A percentile compares a stretch with the other conserved stretches of the same genome.
Evolutionary conservation across 2,113 vertebrate genomes (phyloP).

Genomic region (Lepus europaeus): DNA sequence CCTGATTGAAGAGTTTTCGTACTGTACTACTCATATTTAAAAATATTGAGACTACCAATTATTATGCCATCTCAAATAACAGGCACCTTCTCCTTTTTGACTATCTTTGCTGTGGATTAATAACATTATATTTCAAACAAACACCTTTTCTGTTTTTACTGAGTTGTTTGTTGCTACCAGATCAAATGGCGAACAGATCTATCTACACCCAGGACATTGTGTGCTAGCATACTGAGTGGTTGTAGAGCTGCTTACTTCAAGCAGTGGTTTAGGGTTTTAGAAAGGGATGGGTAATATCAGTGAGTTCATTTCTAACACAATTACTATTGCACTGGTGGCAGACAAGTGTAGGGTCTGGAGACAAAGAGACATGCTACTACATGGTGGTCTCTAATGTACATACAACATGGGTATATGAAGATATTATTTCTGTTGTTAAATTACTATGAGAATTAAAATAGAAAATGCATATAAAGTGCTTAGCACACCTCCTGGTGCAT

Average conservation of each 20-base stretch:
- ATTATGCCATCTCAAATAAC: background rate
- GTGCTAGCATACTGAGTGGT: background rate
- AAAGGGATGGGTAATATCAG: background rate
- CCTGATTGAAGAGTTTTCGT: background rate
- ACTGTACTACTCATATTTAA: background rate
- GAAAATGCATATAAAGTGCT: background rate
- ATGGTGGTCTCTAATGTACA: too few relatives aligned
- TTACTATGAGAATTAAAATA: background rate
- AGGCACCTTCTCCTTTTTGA: background rate
- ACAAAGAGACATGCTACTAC: background rate
- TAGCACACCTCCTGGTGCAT: background rate
- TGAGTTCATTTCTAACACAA: background rate
- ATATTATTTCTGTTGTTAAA: background rate
- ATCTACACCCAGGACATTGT: background rate
- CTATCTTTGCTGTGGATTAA: background rate
- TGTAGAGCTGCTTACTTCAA: background rate
- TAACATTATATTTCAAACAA: slow-evolving; percentile 10
- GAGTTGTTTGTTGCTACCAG: background rate
- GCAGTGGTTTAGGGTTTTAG: background rate
- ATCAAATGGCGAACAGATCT: background rate
- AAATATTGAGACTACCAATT: background rate
- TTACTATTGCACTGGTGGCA: background rate
- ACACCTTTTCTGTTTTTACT: background rate
- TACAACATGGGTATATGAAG: background rate
- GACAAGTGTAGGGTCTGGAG: background rate